Evolutionary conservation across 1,140 invertebrate species (phyloP), one percentile per base, ranked within the genome.

Genomic region (Halictus rubicundus): DNA sequence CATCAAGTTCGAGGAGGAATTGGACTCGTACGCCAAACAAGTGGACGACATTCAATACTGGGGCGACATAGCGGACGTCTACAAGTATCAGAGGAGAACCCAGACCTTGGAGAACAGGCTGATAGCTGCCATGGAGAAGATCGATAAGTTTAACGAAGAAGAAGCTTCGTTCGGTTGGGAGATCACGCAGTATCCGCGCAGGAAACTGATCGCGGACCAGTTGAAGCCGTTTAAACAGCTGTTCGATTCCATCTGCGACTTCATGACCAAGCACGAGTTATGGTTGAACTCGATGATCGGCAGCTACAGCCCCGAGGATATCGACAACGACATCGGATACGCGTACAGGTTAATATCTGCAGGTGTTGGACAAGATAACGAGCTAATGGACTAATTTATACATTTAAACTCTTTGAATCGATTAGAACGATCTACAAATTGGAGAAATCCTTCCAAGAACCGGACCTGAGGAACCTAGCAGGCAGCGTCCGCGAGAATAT

Each of bases 111-210:
- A 98, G 87, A 94, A 95, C 80, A 94, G 94, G 92, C 91, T 96
- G 83, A 90, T 95, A 0, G 85, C 86, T 6, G 98, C 97, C 9
- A 95, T 97, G 89, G 95, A 95, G 54, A 97, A 96, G 87, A 98
- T 98, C 76, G 97, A 98, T 89, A 95, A 95, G 68, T 98, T 99
- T 83, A 99, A 99, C 90, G 96, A 96, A 89, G 98, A 99, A 91
- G 98, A 99, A 91, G 93, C 94, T 42, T 94, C 97, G 1, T 99
- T 98, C 90, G 96, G 95, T 6, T 99, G 97, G 96, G 96, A 98
- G 89, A 93, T 95, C 8, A 98, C 98, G 1, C 95, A 97, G 68
- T 99, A 99, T 94, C 97, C 98, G 5, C 93, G 96, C 79, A 94
- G 98, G 64, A 97, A 96, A 90, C 91, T 94, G 80, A 93, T 96